Evolutionary conservation across 2,797 vertebrate species (phyloP).

Genomic region (Ispidina lecontei): DNA sequence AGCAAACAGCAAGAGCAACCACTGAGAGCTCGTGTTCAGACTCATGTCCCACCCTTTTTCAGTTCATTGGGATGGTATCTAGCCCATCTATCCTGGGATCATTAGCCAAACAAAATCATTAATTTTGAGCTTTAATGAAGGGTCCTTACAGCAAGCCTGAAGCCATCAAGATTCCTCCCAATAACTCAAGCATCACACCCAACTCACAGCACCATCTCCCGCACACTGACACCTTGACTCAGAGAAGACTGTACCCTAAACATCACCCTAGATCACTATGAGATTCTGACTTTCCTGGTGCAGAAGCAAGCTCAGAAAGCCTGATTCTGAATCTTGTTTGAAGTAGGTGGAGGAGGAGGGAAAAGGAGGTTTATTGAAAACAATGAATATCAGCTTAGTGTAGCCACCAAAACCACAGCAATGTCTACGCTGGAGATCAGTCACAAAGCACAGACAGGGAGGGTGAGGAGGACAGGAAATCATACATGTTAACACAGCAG

Average conservation of each 20-base stretch:
- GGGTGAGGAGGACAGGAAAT: constrained; percentile 30
- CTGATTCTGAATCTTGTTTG: background rate
- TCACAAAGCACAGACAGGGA: constrained; percentile 41
- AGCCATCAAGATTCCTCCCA: background rate
- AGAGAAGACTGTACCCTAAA: background rate
- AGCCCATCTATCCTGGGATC: background rate
- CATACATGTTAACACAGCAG: constrained; percentile 11
- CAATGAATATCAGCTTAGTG: constrained; percentile 14
- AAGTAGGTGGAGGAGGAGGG: background rate
- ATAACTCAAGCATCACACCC: background rate
- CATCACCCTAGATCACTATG: background rate
- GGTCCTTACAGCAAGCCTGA: background rate
- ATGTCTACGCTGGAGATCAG: constrained; percentile 61
- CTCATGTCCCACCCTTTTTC: background rate
- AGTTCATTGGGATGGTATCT: background rate
- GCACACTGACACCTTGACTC: rapidly evolving
- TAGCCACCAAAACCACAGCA: constrained; percentile 58
- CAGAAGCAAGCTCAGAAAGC: background rate
- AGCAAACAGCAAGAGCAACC: background rate
- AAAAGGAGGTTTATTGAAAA: background rate
- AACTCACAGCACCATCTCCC: background rate
- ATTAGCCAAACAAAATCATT: background rate
- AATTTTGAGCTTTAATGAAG: background rate
- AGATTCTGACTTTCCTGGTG: background rate
- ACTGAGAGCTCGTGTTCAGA: background rate